Conservation (phyloP, 2,113 vertebrate species). For the Rhinolophus sinicus region DNA sequence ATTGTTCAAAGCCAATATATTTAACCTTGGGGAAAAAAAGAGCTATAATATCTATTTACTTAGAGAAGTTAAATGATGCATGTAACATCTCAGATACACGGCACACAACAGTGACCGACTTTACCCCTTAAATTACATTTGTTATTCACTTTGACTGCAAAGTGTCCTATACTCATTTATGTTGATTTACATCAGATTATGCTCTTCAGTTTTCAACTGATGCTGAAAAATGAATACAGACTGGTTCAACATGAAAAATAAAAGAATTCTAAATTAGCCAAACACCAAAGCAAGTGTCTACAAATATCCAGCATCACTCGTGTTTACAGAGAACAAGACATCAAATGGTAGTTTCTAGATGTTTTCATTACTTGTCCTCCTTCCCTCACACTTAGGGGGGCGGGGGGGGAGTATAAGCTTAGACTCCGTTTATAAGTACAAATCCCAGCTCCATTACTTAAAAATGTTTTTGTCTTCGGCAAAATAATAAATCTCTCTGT, state of each 20-base stretch:
- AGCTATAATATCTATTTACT: conserved; percentile 34
- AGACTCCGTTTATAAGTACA: neutral
- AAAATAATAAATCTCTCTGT: conserved; percentile 30
- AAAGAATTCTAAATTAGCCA: neutral
- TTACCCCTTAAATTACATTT: conserved; percentile 40
- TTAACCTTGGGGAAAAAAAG: neutral
- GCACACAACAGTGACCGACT: neutral
- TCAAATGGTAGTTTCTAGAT: neutral
- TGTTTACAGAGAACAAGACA: conserved; percentile 18
- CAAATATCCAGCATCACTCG: neutral
- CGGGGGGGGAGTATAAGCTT: neutral
- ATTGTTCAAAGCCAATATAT: conserved; percentile 31
- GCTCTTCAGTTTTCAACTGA: conserved; percentile 48
- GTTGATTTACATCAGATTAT: conserved; percentile 36
- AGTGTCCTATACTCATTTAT: conserved; percentile 33
- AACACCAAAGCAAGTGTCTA: neutral
- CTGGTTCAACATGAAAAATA: conserved; percentile 46
- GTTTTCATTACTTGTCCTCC: neutral
- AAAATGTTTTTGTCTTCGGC: neutral
- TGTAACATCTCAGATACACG: conserved; percentile 41
- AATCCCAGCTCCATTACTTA: neutral
- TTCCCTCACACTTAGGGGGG: neutral
- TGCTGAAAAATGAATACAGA: neutral
- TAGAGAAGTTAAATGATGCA: conserved; percentile 54
- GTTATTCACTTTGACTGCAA: conserved; percentile 51